Percentiles rank a stretch among this genome's conserved stretches.
These are phyloP conservation scores for Drosophila basisetae DNA, from an alignment of 2,888 invertebrate species.

Conservation along the genomic window DNA sequence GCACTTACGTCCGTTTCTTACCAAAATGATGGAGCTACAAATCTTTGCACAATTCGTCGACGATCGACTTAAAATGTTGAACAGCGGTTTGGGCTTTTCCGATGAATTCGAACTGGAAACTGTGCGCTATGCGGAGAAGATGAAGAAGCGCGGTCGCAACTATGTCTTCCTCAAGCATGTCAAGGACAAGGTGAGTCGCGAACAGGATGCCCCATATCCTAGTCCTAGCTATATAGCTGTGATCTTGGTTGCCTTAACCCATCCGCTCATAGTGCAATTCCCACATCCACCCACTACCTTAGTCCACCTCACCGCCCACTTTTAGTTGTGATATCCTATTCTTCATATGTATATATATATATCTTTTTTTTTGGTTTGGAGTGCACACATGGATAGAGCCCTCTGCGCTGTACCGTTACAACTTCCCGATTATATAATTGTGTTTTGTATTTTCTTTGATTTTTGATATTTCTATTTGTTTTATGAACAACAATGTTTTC, in stretches of 20 bases:
- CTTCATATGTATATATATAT: conserved; percentile 10
- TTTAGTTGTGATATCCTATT: conserved; percentile 26
- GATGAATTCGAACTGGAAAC: conserved; percentile 98
- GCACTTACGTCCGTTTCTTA: conserved; percentile 94
- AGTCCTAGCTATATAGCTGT: conserved; percentile 20
- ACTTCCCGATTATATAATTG: conserved; percentile 25
- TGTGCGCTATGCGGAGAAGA: conserved; percentile 86
- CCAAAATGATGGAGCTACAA: conserved; percentile 96
- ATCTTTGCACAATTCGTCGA: conserved; percentile 98
- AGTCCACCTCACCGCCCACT: conserved; percentile 9
- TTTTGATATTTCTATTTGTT: conserved; percentile 38
- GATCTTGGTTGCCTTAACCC: conserved; percentile 43
- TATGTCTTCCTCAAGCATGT: conserved; percentile 95
- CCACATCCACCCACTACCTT: conserved; percentile 31
- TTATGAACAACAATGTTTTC: conserved; percentile 53
- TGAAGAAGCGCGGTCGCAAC: conserved; percentile 85
- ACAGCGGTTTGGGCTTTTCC: conserved; percentile 95
- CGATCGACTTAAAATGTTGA: conserved; percentile 95
- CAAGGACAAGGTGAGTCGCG: conserved; percentile 91
- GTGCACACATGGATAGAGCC: conserved; percentile 29
- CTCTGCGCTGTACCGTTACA: conserved; percentile 47
- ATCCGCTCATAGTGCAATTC: conserved; percentile 33
- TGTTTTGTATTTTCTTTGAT: conserved; percentile 37
- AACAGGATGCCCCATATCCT: not conserved
- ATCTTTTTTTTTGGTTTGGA: conserved; percentile 40